phyloP scores from a whole-genome alignment of 2,113 vertebrate species.

The Apus apus region DNA sequence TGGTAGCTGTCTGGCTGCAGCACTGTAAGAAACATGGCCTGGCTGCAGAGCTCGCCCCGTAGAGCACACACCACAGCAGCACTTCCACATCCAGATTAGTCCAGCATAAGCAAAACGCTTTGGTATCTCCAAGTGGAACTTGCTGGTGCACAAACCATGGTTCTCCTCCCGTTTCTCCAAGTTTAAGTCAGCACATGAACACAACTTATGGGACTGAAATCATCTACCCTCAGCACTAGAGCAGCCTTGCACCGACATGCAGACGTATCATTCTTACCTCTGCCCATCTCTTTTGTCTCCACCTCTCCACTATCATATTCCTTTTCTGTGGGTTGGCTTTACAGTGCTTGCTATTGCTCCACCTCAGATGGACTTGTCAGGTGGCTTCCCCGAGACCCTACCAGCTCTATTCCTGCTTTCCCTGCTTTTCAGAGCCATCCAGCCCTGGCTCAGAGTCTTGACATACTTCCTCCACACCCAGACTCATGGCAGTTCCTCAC shows the following conservation, averaged over 20 bases:
- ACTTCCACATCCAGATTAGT: background rate
- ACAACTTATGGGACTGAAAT: background rate
- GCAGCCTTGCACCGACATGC: background rate
- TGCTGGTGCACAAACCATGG: background rate
- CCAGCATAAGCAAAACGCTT: background rate
- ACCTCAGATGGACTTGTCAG: background rate
- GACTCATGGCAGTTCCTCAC: background rate
- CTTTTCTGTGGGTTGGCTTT: background rate
- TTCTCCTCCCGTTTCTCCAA: background rate
- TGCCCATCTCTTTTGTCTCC: background rate
- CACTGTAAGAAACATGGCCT: no score
- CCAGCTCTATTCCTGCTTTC: background rate
- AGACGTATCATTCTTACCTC: background rate
- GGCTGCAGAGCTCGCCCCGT: background rate
- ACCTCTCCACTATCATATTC: background rate
- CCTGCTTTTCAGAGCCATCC: background rate
- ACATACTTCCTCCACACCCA: constrained; percentile 15
- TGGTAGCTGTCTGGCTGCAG: background rate
- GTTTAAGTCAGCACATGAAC: background rate
- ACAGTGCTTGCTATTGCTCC: background rate
- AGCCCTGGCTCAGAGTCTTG: background rate
- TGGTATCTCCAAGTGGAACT: background rate
- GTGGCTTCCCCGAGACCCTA: background rate
- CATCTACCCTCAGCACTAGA: background rate
- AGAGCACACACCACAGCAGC: background rate